These are phyloP conservation scores for Nasonia oneida DNA, from an alignment of 2,888 invertebrate genomes.

Conservation along the genomic window DNA sequence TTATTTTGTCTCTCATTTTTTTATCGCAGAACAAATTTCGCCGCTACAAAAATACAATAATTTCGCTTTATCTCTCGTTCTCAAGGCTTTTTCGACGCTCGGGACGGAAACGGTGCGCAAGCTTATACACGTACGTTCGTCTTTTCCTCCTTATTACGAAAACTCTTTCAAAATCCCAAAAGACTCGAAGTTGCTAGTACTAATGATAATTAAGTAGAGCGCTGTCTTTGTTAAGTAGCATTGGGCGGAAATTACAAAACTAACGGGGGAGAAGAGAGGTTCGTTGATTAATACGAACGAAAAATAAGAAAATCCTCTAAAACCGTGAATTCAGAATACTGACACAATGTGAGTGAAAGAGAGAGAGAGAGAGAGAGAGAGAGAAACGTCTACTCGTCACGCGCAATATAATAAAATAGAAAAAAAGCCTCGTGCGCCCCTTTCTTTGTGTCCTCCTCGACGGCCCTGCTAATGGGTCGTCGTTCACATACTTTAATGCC, in stretches of 20 bases:
- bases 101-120: slow-evolving; percentile 55
- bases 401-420: slow-evolving; percentile 71
- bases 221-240: slow-evolving; percentile 74
- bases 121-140: slow-evolving; percentile 23
- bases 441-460: not conserved
- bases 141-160: slow-evolving; percentile 11
- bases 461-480: not conserved
- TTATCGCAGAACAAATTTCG: not conserved
- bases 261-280: slow-evolving; percentile 33
- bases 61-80: slow-evolving; percentile 16
- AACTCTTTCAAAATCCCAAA: slow-evolving; percentile 18
- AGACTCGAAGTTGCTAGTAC: slow-evolving; percentile 18
- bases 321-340: slow-evolving; percentile 78
- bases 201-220: slow-evolving; percentile 73
- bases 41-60: not conserved
- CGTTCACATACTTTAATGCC: slow-evolving; percentile 40
- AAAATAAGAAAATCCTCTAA: slow-evolving; percentile 68
- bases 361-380: slow-evolving; percentile 33
- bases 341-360: slow-evolving; percentile 64
- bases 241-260: slow-evolving; percentile 67
- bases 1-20: slow-evolving; percentile 4
- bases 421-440: slow-evolving; percentile 75
- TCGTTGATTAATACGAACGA: slow-evolving; percentile 54
- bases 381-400: slow-evolving; percentile 44
- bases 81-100: slow-evolving; percentile 52